A percentile compares a stretch with the other conserved stretches of the same genome.
phyloP scores from a whole-genome alignment of 2,888 invertebrate genomes.

The Zygogramma bicolorata region DNA sequence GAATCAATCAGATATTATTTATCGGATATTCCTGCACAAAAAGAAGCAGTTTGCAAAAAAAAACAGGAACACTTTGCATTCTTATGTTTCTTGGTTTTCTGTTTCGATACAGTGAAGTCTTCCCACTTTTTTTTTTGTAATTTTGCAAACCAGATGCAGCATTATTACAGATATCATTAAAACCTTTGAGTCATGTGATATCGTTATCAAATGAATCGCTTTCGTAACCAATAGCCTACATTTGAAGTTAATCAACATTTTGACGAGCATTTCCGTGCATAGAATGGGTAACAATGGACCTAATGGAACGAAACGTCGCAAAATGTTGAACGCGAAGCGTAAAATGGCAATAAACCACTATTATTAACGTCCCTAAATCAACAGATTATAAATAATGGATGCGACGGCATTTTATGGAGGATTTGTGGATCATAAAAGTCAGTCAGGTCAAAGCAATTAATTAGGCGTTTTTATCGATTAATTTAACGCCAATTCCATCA shows the following conservation, averaged over 20 bases:
- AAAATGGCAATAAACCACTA: conserved; percentile 11
- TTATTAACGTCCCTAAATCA: conserved; percentile 13
- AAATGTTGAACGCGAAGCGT: conserved; percentile 3
- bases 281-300: conserved; percentile 1
- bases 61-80: too few species aligned
- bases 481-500: conserved; percentile 23
- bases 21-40: too few species aligned
- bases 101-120: too few species aligned
- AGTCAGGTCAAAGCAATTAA: conserved; percentile 27
- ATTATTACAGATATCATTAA: too few species aligned
- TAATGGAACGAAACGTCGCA: neutral
- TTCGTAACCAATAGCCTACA: neutral
- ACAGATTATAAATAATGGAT: conserved; percentile 23
- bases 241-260: neutral
- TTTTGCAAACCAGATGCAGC: too few species aligned
- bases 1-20: too few species aligned
- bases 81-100: too few species aligned
- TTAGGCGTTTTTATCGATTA: conserved; percentile 24
- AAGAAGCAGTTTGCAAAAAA: too few species aligned
- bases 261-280: neutral
- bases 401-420: neutral
- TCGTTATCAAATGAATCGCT: too few species aligned
- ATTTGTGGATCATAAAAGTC: conserved; percentile 19
- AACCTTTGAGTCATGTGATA: too few species aligned
- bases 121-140: too few species aligned